phyloP scores from a whole-genome alignment of 2,113 vertebrate genomes.

The Aleadryas rufinucha region DNA sequence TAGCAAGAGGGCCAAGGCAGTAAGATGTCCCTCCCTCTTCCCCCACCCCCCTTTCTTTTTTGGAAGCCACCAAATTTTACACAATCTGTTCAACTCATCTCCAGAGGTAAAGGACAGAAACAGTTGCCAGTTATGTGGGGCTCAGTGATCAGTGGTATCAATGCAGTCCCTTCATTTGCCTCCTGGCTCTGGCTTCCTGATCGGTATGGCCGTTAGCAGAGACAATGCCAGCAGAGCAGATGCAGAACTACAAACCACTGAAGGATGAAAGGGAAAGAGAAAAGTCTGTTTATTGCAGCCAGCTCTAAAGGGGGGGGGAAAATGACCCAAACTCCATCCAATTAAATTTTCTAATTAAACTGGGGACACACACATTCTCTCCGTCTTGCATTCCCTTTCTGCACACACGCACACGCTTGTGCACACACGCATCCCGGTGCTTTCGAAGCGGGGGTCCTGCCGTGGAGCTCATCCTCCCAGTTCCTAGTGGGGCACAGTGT shows the following conservation, averaged over 20 bases:
- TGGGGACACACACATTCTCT: conserved; percentile 44
- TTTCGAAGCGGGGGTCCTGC: neutral
- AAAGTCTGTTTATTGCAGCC: conserved; percentile 70
- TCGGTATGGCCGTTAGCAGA: conserved; percentile 42
- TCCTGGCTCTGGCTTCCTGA: conserved; percentile 49
- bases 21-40: neutral
- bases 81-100: conserved; percentile 46
- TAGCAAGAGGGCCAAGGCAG: neutral
- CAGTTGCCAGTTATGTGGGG: conserved; percentile 22
- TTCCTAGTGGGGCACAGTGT: neutral
- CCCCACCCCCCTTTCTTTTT: neutral
- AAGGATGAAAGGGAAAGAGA: conserved; percentile 65
- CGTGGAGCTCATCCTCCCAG: neutral
- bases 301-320: neutral
- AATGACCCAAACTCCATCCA: conserved; percentile 59
- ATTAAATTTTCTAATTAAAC: conserved; percentile 72
- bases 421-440: neutral
- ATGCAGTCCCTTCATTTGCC: conserved; percentile 45
- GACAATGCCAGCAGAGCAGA: conserved; percentile 67
- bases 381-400: neutral
- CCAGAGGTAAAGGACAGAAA: conserved; percentile 35
- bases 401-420: neutral
- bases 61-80: conserved; percentile 44
- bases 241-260: conserved; percentile 62
- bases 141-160: neutral